A percentile compares a stretch with the other conserved stretches of the same genome.
Conservation (phyloP, 2,113 vertebrate genomes). For the Nannobrachium achirus region DNA sequence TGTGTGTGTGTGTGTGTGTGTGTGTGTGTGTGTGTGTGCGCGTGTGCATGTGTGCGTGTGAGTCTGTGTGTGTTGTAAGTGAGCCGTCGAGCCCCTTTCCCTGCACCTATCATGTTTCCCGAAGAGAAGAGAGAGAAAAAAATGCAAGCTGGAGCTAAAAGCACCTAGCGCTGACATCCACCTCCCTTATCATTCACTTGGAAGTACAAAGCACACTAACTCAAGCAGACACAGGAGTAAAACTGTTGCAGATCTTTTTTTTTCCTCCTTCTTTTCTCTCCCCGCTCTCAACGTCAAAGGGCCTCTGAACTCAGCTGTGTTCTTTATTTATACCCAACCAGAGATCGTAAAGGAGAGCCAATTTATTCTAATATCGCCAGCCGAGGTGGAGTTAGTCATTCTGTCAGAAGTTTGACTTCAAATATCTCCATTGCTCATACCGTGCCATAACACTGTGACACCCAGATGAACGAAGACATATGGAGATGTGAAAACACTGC, state of each 20-base stretch:
- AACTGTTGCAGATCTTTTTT: conserved; percentile 34
- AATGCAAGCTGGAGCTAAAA: conserved; percentile 33
- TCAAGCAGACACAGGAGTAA: conserved; percentile 30
- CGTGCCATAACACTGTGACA: not conserved
- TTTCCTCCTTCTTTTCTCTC: not conserved
- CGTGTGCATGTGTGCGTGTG: conserved; percentile 15
- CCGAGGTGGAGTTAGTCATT: conserved; percentile 1
- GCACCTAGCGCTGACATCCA: conserved; percentile 37
- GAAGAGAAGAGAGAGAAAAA: conserved; percentile 26
- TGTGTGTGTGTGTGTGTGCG: conserved; percentile 21
- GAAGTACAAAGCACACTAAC: conserved; percentile 51
- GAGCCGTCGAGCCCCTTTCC: conserved; percentile 22
- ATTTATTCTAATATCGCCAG: conserved; percentile 18
- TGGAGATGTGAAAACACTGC: not conserved
- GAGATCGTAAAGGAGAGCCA: conserved; percentile 13
- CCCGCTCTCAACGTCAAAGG: conserved; percentile 1
- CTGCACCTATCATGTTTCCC: conserved; percentile 58
- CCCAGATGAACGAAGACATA: not conserved
- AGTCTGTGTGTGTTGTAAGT: conserved; percentile 19
- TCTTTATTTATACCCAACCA: conserved; percentile 13
- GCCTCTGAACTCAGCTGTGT: conserved; percentile 17
- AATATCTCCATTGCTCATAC: conserved; percentile 13
- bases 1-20: conserved; percentile 20
- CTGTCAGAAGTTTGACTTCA: conserved; percentile 13
- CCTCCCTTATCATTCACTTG: conserved; percentile 38